Percentiles rank a stretch among this genome's conserved stretches.
These are phyloP conservation scores for Lycopodina hypogea DNA, from an alignment of 37 sponge, comb jelly and placozoan genomes.

Conservation along the genomic window DNA sequence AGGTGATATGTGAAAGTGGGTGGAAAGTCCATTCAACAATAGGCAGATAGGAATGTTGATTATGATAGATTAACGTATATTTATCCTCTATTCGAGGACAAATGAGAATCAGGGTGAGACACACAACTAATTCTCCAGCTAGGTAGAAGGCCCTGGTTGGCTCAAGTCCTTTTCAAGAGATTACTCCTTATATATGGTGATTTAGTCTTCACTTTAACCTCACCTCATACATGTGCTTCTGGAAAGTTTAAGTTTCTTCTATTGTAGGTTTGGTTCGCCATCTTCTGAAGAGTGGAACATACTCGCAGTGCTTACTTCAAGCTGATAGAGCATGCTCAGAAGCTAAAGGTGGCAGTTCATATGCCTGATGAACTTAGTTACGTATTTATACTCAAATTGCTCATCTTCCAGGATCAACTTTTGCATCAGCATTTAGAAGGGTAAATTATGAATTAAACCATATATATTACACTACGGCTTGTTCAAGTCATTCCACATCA, in stretches of 20 bases:
- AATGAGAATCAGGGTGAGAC: no score
- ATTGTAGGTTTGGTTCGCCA: constrained; percentile 31
- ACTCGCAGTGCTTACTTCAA: constrained; percentile 49
- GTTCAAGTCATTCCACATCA: background rate
- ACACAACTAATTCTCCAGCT: no score
- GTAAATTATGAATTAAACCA: constrained; percentile 9
- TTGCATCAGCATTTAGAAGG: constrained; percentile 59
- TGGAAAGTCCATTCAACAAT: no score
- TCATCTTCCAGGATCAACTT: constrained; percentile 34
- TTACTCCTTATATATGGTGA: background rate
- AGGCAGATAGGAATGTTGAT: no score
- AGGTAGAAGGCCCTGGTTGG: no score
- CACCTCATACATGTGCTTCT: no score
- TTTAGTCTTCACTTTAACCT: background rate
- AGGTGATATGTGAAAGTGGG: no score
- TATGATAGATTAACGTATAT: no score
- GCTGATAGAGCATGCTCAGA: constrained; percentile 45
- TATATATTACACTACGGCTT: background rate
- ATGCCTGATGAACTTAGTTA: no score
- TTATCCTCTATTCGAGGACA: no score
- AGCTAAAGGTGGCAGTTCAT: constrained; percentile 53
- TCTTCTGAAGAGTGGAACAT: constrained; percentile 23
- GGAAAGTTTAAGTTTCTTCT: no score
- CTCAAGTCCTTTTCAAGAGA: no score
- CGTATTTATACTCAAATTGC: background rate